These are phyloP conservation scores for Aporophyla lueneburgensis DNA, from an alignment of 2,888 invertebrate genomes.

Conservation along the genomic window DNA sequence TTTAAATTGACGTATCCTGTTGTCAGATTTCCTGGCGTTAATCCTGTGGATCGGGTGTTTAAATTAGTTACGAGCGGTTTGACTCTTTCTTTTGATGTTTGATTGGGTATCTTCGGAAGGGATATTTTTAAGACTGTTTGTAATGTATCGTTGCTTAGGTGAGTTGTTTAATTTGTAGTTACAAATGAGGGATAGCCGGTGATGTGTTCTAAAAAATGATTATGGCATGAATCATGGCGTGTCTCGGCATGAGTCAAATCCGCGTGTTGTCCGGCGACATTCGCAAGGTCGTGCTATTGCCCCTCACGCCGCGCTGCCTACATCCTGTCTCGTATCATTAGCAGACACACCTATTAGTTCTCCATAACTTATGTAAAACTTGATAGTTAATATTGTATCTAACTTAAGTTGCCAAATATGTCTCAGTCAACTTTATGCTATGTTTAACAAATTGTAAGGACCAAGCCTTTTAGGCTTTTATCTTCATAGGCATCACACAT, in stretches of 20 bases:
- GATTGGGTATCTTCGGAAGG: constrained; percentile 73
- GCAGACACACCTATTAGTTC: constrained; percentile 57
- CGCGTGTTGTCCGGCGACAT: constrained; percentile 79
- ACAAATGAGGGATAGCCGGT: constrained; percentile 47
- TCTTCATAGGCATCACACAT: constrained; percentile 17
- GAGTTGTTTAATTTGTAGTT: constrained; percentile 63
- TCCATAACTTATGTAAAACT: constrained; percentile 35
- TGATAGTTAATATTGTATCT: constrained; percentile 23
- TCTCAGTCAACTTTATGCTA: constrained; percentile 10
- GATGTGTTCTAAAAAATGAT: constrained; percentile 62
- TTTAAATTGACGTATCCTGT: constrained; percentile 89
- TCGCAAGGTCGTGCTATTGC: constrained; percentile 84
- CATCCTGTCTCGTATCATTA: constrained; percentile 70
- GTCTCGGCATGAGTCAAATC: constrained; percentile 74
- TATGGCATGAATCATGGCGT: constrained; percentile 74
- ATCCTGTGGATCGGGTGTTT: constrained; percentile 82
- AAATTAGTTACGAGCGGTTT: constrained; percentile 81
- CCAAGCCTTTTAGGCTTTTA: constrained; percentile 16
- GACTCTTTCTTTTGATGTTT: constrained; percentile 80
- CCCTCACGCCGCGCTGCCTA: constrained; percentile 69
- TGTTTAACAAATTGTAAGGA: constrained; percentile 33
- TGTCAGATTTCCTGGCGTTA: constrained; percentile 87
- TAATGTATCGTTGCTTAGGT: constrained; percentile 46
- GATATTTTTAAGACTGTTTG: constrained; percentile 69
- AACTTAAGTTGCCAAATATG: constrained; percentile 27